Percentiles rank a stretch among this genome's conserved stretches.
Conservation (phyloP, 2,113 vertebrate species). For the Tringa solitaria region DNA sequence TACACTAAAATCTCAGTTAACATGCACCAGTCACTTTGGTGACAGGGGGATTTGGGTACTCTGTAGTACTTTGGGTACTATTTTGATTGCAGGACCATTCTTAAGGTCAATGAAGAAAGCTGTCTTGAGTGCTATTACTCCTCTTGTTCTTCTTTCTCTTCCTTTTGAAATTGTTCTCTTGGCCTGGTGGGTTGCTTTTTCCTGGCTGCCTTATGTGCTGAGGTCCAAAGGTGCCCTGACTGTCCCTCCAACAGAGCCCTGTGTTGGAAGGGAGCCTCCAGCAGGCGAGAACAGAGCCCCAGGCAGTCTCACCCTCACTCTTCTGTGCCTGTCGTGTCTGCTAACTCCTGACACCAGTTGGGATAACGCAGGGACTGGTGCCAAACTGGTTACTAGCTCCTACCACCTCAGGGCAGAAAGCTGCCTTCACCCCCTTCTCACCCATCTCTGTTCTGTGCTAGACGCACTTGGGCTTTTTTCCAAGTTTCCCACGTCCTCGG, state of each 20-base stretch:
- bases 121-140: not conserved
- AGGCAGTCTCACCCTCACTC: not conserved
- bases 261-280: not conserved
- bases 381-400: not conserved
- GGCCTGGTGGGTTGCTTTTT: not conserved
- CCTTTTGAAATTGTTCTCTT: not conserved
- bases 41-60: not conserved
- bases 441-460: not conserved
- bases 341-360: not conserved
- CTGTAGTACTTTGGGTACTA: no score
- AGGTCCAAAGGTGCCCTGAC: not conserved
- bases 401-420: not conserved
- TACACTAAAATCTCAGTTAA: not conserved
- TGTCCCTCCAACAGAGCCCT: not conserved
- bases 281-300: not conserved
- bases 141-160: not conserved
- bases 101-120: not conserved
- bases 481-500: not conserved
- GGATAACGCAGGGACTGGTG: not conserved
- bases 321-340: not conserved
- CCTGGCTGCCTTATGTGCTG: not conserved
- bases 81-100: not conserved
- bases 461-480: not conserved
- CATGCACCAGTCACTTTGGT: not conserved
- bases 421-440: not conserved